phyloP scores from a whole-genome alignment of 2,888 invertebrate genomes.

The Stegophylla sp. region DNA sequence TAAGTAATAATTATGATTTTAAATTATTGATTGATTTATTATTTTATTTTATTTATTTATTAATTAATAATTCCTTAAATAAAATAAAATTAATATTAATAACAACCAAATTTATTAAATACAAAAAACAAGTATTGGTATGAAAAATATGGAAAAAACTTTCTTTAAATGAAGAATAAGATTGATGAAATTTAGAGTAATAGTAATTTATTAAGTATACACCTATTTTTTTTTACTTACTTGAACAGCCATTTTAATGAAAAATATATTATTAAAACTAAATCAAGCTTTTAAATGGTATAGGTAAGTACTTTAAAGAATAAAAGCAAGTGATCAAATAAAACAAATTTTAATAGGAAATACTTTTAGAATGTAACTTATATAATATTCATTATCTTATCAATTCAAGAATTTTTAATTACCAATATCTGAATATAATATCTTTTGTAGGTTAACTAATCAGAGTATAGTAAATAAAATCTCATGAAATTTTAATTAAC shows the following conservation, averaged over 20 bases:
- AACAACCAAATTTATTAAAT: too few relatives aligned
- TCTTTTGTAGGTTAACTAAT: neutral
- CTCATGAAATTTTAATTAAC: neutral
- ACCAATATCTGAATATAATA: neutral
- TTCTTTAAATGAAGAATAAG: neutral
- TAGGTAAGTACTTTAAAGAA: neutral
- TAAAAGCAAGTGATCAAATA: neutral
- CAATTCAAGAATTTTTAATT: conserved; percentile 11
- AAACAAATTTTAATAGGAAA: neutral
- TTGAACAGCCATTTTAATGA: neutral
- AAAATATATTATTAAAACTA: neutral
- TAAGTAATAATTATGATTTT: too few relatives aligned
- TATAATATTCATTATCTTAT: conserved; percentile 19
- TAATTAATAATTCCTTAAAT: too few relatives aligned
- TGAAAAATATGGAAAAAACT: neutral
- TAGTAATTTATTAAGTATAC: neutral
- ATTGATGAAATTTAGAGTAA: neutral
- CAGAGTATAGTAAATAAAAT: neutral
- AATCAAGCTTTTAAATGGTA: neutral
- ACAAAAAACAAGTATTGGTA: too few relatives aligned
- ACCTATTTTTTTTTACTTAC: neutral
- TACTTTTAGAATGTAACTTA: neutral
- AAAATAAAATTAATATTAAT: too few relatives aligned
- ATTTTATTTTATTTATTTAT: too few relatives aligned
- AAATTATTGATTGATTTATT: too few relatives aligned